These are phyloP conservation scores for Trochalopteron elliotii DNA, from an alignment of 2,113 vertebrate genomes.

Conservation along the genomic window DNA sequence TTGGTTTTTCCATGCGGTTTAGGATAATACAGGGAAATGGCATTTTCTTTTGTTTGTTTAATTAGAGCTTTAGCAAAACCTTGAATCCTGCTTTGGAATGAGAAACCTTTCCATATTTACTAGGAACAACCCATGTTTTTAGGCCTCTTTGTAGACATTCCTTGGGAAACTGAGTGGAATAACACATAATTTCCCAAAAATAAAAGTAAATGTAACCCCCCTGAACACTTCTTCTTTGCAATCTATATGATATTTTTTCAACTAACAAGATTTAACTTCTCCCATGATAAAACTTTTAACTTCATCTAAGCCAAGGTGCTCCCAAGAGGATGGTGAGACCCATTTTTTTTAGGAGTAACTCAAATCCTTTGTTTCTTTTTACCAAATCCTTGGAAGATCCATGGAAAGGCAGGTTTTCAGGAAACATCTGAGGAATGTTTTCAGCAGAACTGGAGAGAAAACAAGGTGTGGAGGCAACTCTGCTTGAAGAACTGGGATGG, in stretches of 20 bases:
- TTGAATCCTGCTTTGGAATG: background rate
- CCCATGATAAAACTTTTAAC: background rate
- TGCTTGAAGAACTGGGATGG: background rate
- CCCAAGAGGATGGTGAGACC: background rate
- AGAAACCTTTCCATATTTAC: background rate
- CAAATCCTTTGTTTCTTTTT: background rate
- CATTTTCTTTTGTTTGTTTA: background rate
- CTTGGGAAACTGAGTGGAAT: background rate
- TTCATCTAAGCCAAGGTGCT: background rate
- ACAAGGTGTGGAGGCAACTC: background rate
- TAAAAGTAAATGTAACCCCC: background rate
- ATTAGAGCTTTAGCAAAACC: background rate
- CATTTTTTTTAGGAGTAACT: background rate
- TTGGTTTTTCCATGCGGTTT: background rate
- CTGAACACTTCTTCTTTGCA: background rate
- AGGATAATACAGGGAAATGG: background rate
- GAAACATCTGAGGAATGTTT: background rate
- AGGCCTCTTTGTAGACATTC: background rate
- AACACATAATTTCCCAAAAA: background rate
- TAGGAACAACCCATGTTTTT: background rate
- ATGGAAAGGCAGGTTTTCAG: background rate
- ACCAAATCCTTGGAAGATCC: background rate
- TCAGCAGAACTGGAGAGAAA: background rate
- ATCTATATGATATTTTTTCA: background rate
- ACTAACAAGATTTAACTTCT: background rate